Base-by-base conservation (phyloP, 2,797 vertebrate genomes). In the Schizopygopsis pylzovi region DNA sequence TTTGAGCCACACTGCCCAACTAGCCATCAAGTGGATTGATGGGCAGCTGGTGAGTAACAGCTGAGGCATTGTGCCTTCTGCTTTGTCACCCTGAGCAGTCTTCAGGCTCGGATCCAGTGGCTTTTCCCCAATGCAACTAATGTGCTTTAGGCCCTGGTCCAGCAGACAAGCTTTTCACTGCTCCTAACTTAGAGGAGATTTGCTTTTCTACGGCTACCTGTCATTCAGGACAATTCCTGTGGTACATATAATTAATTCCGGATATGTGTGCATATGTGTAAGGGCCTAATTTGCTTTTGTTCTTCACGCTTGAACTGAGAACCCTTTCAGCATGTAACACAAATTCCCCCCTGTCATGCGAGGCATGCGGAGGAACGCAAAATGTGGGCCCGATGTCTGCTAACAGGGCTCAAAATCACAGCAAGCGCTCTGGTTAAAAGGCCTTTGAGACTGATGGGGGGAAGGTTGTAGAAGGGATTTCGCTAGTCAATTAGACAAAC, bases 251-350 rank as follows among this genome's bases (percentile, higher is more conserved):
- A 95, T 95, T 95, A 95, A 95, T 95, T 92, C 88, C 89, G 88
- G 92, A 91, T 92, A 84, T 92, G 92, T 91, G 91, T 89, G 93
- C 90, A 92, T 94, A 91, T 92, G 93, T 94, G 56, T 80, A 73
- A 92, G 92, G 89, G 92, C 95, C 93, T 95, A 94, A 96, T 96
- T 95, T 95, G 93, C 93, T 95, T 95, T 94, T 95, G 94, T 94
- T 95, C 94, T 95, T 95, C 95, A 95, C 92, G 94, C 94, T 92
- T 95, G 90, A 93, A 93, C 92, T 82, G 92, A 92, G 89, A 93
- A 92, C 92, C 82, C 94, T 94, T 91, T 91, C 89, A 94, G 94
- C 92, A 93, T 95, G 94, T 94, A 93, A 91, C 93, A 93, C 93
- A 94, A 94, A 95, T 94, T 92, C 91, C 92, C 91, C 91, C 92